A percentile compares a stretch with the other conserved stretches of the same genome.
Conservation (phyloP, 1,140 invertebrate species). For the Plectrocnemia conspersa region DNA sequence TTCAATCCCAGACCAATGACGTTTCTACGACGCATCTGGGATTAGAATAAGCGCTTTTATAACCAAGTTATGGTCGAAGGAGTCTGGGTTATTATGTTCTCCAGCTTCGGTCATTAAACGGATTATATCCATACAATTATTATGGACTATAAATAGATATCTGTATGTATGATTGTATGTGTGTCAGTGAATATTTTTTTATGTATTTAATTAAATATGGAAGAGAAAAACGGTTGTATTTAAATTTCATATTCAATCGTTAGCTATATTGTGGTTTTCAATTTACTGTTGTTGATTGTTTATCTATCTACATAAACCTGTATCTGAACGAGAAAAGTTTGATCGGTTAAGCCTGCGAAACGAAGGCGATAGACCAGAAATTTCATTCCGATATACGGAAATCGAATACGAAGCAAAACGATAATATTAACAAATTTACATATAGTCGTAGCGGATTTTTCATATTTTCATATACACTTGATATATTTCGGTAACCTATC, state of each 20-base stretch:
- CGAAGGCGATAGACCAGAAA: slow-evolving; percentile 28
- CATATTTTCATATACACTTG: background rate
- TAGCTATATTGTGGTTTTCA: no score
- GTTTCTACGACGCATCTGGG: slow-evolving; percentile 17
- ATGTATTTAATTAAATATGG: no score
- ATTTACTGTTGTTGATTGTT: no score
- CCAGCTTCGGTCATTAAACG: no score
- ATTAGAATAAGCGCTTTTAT: slow-evolving; percentile 19
- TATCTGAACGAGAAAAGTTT: slow-evolving; percentile 1
- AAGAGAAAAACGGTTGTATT: no score
- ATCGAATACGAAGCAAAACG: slow-evolving; percentile 25
- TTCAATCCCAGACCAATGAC: slow-evolving; percentile 5
- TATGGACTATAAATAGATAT: no score
- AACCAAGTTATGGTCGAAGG: slow-evolving; percentile 16
- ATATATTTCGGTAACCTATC: background rate
- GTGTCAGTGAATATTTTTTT: no score
- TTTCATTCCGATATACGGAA: slow-evolving; percentile 28
- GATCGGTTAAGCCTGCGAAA: slow-evolving; percentile 10
- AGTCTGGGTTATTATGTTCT: no score
- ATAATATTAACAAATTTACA: slow-evolving; percentile 15
- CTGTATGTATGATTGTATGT: no score
- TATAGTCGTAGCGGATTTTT: background rate
- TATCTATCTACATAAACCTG: no score
- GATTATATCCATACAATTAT: no score
- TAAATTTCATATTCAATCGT: no score